A percentile compares a stretch with the other conserved stretches of the same genome.
Evolutionary conservation across 1,140 invertebrate species (phyloP).

Genomic region (Grapholita molesta): DNA sequence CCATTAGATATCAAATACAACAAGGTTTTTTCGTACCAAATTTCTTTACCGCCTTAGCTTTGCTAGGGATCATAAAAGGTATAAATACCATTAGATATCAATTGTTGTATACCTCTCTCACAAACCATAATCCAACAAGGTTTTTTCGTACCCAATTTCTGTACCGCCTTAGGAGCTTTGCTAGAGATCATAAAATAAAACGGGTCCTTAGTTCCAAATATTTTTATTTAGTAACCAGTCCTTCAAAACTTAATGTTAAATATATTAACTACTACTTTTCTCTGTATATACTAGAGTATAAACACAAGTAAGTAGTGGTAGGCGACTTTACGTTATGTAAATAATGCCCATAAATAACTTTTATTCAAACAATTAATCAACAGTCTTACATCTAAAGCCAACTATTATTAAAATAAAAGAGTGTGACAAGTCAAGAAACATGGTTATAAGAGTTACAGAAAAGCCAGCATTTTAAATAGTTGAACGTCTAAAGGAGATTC

Average conservation of each 20-base stretch:
- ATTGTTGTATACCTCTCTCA: too few relatives aligned
- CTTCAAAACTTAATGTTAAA: neutral
- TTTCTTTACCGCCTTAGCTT: too few relatives aligned
- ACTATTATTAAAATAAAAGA: neutral
- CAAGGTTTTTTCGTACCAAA: too few relatives aligned
- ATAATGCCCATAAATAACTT: conserved; percentile 28
- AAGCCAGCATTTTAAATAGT: neutral
- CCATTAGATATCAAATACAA: too few relatives aligned
- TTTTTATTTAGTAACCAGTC: neutral
- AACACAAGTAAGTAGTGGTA: conserved; percentile 58
- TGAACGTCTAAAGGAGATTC: neutral
- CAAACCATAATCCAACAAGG: too few relatives aligned
- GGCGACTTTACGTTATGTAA: conserved; percentile 48
- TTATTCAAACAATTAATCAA: neutral
- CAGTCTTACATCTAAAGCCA: neutral
- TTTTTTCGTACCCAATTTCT: too few relatives aligned
- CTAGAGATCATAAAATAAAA: too few relatives aligned
- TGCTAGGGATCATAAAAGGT: too few relatives aligned
- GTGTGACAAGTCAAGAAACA: neutral
- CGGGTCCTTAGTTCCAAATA: neutral
- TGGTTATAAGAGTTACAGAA: neutral
- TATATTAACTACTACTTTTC: conserved; percentile 31
- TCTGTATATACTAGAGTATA: conserved; percentile 65
- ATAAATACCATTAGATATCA: too few relatives aligned
- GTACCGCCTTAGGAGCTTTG: too few relatives aligned